Conservation (phyloP, 2,888 invertebrate species). For the Epinotia demarniana region DNA sequence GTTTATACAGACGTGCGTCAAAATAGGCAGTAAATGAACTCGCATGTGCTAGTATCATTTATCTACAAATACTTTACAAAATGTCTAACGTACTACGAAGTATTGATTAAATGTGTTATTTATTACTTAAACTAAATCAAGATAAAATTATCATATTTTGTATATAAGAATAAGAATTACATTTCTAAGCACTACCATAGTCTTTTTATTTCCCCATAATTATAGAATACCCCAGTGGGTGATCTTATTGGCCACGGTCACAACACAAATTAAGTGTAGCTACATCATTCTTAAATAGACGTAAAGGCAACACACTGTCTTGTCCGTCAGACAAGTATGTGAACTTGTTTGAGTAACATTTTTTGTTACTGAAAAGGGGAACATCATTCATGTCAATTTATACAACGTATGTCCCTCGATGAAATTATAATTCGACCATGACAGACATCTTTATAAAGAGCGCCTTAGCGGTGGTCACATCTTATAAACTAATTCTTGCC, state of each 20-base stretch:
- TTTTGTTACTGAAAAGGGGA: no score
- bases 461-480: no score
- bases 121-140: conserved; percentile 45
- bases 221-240: background rate
- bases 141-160: conserved; percentile 34
- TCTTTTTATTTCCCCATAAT: conserved; percentile 13
- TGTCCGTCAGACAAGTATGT: background rate
- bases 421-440: background rate
- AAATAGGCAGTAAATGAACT: background rate
- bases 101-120: conserved; percentile 45
- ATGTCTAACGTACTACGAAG: conserved; percentile 36
- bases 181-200: conserved; percentile 32
- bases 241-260: background rate
- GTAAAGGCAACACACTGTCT: no score
- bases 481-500: background rate
- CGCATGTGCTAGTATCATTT: conserved; percentile 4
- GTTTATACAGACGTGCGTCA: no score
- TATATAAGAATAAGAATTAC: conserved; percentile 42
- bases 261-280: no score
- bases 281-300: no score
- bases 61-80: conserved; percentile 27
- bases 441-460: background rate
- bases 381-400: no score
- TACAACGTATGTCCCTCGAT: no score
- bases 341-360: background rate